Percentiles rank a stretch among this genome's conserved stretches.
Evolutionary conservation across 2,888 invertebrate genomes (phyloP).

Genomic region (Ctenicera cuprea): DNA sequence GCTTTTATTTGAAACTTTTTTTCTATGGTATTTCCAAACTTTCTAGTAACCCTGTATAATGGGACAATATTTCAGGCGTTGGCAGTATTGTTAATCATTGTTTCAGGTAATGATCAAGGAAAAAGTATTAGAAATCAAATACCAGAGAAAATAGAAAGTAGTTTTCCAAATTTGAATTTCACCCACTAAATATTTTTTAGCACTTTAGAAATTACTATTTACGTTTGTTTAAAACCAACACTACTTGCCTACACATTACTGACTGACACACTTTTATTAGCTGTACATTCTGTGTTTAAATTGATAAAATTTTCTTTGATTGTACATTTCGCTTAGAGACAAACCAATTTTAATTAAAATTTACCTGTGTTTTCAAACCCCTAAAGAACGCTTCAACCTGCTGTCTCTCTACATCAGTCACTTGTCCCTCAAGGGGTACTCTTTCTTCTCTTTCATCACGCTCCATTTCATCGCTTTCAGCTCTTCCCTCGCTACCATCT

Average conservation of each 20-base stretch:
- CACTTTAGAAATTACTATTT: conserved; percentile 4
- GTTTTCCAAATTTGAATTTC: not conserved
- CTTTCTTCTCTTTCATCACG: conserved; percentile 68
- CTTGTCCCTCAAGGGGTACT: conserved; percentile 71
- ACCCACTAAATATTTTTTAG: not conserved
- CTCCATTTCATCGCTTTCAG: conserved; percentile 72
- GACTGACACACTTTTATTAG: conserved; percentile 5
- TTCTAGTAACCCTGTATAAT: too few relatives aligned
- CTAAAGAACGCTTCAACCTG: conserved; percentile 85
- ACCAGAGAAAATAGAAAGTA: not conserved
- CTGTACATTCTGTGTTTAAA: too few relatives aligned
- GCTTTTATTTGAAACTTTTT: too few relatives aligned
- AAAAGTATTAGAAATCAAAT: not conserved
- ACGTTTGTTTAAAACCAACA: not conserved
- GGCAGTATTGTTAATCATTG: too few relatives aligned
- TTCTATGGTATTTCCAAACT: too few relatives aligned
- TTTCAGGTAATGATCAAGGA: too few relatives aligned
- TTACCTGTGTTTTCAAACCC: conserved; percentile 84
- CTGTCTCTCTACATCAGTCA: conserved; percentile 79
- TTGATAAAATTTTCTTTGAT: not conserved
- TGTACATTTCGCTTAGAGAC: not conserved
- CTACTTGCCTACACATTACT: not conserved
- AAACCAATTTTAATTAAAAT: conserved; percentile 26
- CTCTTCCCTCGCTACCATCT: conserved; percentile 76
- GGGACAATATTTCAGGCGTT: too few relatives aligned